phyloP scores from a whole-genome alignment of 1,140 invertebrate species.

The Teleopsis dalmanni region DNA sequence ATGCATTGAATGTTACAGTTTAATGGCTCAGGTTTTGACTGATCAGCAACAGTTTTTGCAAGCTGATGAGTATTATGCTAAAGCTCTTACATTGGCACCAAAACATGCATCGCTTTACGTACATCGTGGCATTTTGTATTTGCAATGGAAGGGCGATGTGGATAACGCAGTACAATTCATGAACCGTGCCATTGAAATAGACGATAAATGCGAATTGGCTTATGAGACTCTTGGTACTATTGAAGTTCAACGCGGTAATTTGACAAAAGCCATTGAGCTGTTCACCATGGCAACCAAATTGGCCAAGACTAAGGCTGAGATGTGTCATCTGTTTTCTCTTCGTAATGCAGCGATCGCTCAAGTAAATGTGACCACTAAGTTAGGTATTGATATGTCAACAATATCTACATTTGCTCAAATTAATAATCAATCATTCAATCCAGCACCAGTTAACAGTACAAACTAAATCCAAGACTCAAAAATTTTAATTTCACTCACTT shows the following conservation, averaged over 20 bases:
- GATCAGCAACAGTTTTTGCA: conserved; percentile 75
- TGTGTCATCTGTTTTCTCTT: conserved; percentile 79
- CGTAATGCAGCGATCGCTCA: conserved; percentile 82
- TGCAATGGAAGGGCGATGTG: conserved; percentile 76
- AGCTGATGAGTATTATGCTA: conserved; percentile 73
- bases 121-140: conserved; percentile 73
- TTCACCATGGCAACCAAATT: conserved; percentile 85
- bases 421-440: conserved; percentile 11
- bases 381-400: conserved; percentile 56
- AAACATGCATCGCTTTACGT: conserved; percentile 80
- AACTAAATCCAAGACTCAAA: conserved; percentile 1
- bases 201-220: conserved; percentile 87
- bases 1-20: conserved; percentile 74
- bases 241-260: conserved; percentile 74
- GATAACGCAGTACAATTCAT: conserved; percentile 72
- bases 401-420: conserved; percentile 31
- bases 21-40: conserved; percentile 75
- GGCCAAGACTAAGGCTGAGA: conserved; percentile 75
- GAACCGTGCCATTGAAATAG: conserved; percentile 74
- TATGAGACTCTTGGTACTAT: conserved; percentile 92
- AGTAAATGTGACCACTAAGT: conserved; percentile 65
- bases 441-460: not conserved
- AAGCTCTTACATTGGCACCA: conserved; percentile 74
- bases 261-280: conserved; percentile 70
- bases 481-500: not conserved